These are phyloP conservation scores for Drosophila mayaguana DNA, from an alignment of 2,888 invertebrate genomes.

Conservation along the genomic window DNA sequence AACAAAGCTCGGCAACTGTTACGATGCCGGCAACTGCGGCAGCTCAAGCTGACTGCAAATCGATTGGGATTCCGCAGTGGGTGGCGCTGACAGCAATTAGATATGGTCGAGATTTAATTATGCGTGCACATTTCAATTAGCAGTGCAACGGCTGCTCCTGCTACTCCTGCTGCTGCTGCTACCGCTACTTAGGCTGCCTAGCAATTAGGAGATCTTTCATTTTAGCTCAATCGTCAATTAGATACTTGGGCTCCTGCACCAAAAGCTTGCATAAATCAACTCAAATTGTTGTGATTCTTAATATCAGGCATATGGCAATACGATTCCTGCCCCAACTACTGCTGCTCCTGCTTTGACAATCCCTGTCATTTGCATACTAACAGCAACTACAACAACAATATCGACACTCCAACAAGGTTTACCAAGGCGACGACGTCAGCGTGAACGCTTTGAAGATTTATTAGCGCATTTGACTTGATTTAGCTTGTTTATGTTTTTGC, in stretches of 20 bases:
- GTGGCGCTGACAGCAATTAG: conserved; percentile 59
- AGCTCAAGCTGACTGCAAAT: conserved; percentile 44
- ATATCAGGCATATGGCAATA: conserved; percentile 42
- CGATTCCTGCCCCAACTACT: conserved; percentile 3
- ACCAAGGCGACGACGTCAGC: conserved; percentile 47
- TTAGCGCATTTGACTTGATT: conserved; percentile 84
- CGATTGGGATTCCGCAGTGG: conserved; percentile 47
- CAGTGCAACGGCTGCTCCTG: conserved; percentile 11
- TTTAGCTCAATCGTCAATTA: conserved; percentile 49
- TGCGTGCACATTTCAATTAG: conserved; percentile 72
- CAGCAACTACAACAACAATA: conserved; percentile 16
- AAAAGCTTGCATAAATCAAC: conserved; percentile 64
- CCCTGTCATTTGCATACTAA: conserved; percentile 65
- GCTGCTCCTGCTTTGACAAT: conserved; percentile 13
- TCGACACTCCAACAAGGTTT: conserved; percentile 16
- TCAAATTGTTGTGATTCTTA: conserved; percentile 59
- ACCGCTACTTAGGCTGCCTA: conserved; percentile 18
- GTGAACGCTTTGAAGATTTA: conserved; percentile 77
- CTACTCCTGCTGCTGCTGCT: conserved; percentile 21
- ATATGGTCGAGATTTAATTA: conserved; percentile 65
- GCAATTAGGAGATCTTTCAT: conserved; percentile 44
- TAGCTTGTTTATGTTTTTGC: conserved; percentile 84
- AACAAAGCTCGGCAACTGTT: conserved; percentile 52
- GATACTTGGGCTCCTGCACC: conserved; percentile 25
- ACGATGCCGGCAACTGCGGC: conserved; percentile 3